Evolutionary conservation across 2,888 invertebrate genomes (phyloP).

Genomic region (Dryocosmus kuriphilus): DNA sequence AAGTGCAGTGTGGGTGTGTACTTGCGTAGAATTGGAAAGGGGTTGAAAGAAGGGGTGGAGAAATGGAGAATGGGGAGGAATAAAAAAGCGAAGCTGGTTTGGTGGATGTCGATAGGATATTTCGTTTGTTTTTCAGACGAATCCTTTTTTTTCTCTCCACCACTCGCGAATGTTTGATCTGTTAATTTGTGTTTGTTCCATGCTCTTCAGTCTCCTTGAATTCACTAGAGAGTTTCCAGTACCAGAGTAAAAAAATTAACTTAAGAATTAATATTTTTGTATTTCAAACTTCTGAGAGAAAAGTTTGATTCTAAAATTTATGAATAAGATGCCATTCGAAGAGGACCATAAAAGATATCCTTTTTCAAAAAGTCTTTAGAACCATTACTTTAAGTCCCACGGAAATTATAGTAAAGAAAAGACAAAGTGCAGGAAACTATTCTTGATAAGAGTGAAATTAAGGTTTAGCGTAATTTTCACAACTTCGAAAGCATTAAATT

Average conservation of each 20-base stretch:
- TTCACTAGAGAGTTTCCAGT: neutral
- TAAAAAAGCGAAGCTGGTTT: slow-evolving; percentile 30
- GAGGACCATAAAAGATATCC: no score
- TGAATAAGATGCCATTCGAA: no score
- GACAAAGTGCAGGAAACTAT: neutral
- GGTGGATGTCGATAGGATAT: slow-evolving; percentile 28
- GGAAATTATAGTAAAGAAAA: neutral
- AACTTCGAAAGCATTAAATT: neutral
- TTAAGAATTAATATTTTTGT: neutral
- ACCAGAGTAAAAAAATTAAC: neutral
- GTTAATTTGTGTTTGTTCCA: slow-evolving; percentile 45
- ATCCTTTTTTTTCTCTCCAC: slow-evolving; percentile 35
- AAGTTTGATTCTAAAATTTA: neutral
- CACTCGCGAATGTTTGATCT: slow-evolving; percentile 45
- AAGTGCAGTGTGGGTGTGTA: neutral
- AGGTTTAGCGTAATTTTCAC: neutral
- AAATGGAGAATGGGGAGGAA: slow-evolving; percentile 3
- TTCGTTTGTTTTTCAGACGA: slow-evolving; percentile 41
- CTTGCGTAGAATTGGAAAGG: neutral
- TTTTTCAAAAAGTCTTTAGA: no score
- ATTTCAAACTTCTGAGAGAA: neutral
- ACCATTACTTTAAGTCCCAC: neutral
- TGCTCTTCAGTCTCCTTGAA: neutral
- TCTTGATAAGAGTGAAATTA: neutral
- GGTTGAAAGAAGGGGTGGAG: neutral